Evolutionary conservation across 2,888 invertebrate species (phyloP).

Genomic region (Napeogenes sylphis): DNA sequence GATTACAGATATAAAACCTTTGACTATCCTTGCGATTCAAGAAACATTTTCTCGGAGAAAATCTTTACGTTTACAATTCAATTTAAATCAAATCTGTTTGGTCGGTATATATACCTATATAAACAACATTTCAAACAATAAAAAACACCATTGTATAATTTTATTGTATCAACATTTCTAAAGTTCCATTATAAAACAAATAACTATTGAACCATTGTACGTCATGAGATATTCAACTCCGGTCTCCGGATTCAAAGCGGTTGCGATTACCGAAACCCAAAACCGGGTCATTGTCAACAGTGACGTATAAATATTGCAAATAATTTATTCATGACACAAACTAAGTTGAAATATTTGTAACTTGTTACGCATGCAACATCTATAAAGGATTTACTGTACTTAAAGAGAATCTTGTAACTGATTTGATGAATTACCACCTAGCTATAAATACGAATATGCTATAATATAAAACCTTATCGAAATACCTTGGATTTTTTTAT

Average conservation of each 20-base stretch:
- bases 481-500: too few species aligned
- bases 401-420: neutral
- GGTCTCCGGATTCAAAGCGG: conserved; percentile 4
- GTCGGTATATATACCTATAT: too few species aligned
- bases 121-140: too few species aligned
- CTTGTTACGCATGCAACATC: neutral
- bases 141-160: neutral
- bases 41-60: neutral
- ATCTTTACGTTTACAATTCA: neutral
- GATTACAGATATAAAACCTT: conserved; percentile 1
- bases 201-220: too few species aligned
- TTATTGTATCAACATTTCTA: neutral
- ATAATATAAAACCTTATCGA: too few species aligned
- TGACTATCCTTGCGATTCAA: neutral
- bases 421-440: too few species aligned
- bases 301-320: conserved; percentile 6
- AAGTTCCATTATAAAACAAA: too few species aligned
- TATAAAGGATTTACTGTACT: neutral
- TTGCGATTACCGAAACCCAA: conserved; percentile 9
- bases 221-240: conserved; percentile 1
- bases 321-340: conserved; percentile 7
- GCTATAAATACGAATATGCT: too few species aligned
- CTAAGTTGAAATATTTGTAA: neutral
- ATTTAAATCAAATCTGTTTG: too few species aligned
- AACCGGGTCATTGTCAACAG: conserved; percentile 12